Evolutionary conservation across 2,888 invertebrate genomes (phyloP).

Genomic region (Notodonta dromedarius): DNA sequence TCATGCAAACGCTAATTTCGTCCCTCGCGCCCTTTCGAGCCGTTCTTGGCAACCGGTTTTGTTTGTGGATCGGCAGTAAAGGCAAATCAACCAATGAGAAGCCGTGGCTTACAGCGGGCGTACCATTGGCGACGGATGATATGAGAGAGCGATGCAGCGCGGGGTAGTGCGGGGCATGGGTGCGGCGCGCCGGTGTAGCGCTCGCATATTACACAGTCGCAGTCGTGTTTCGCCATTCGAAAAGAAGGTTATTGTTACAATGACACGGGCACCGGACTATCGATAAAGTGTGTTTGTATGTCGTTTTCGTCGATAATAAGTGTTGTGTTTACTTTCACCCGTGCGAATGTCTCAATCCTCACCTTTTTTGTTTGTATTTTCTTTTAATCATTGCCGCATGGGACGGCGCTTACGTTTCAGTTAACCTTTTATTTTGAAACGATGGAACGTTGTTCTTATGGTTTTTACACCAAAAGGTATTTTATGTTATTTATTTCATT

Average conservation of each 20-base stretch:
- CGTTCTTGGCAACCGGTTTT: constrained; percentile 80
- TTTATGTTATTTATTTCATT: constrained; percentile 84
- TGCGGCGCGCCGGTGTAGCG: constrained; percentile 57
- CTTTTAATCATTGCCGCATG: constrained; percentile 79
- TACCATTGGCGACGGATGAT: constrained; percentile 73
- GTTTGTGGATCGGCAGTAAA: constrained; percentile 78
- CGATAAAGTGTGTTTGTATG: constrained; percentile 85
- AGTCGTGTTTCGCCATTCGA: constrained; percentile 77
- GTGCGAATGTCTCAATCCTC: constrained; percentile 83
- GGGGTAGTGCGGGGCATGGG: constrained; percentile 66
- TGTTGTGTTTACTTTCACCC: constrained; percentile 84
- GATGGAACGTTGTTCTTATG: constrained; percentile 92
- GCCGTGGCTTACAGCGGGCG: constrained; percentile 60
- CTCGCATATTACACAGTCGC: constrained; percentile 48
- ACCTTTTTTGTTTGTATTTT: constrained; percentile 79
- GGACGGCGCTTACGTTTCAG: constrained; percentile 83
- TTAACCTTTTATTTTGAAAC: constrained; percentile 85
- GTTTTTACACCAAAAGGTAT: constrained; percentile 93
- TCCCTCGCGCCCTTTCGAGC: constrained; percentile 79
- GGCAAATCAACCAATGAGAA: constrained; percentile 64
- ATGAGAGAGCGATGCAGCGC: constrained; percentile 46
- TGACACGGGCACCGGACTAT: constrained; percentile 79
- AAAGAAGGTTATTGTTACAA: constrained; percentile 81
- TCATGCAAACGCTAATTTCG: constrained; percentile 69
- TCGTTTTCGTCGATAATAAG: constrained; percentile 83